phyloP scores from a whole-genome alignment of 2,888 invertebrate species.

The Melitaea athalia region DNA sequence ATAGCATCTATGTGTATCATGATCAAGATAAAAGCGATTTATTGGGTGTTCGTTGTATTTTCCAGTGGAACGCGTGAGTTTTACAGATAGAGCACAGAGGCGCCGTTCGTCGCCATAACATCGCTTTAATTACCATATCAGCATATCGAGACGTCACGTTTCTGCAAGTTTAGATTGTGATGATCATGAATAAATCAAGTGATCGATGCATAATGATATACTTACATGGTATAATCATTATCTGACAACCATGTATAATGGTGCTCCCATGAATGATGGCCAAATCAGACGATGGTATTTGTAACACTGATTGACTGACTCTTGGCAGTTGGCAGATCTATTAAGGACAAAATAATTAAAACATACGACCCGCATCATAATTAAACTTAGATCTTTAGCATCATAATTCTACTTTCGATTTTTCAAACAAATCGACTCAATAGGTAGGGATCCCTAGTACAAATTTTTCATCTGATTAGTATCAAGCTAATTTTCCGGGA shows the following conservation, averaged over 20 bases:
- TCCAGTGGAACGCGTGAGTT: slow-evolving; percentile 52
- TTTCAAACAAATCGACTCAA: too few relatives aligned
- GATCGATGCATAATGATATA: slow-evolving; percentile 44
- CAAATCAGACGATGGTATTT: slow-evolving; percentile 8
- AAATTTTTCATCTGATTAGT: too few relatives aligned
- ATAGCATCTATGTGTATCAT: background rate
- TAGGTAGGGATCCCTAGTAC: too few relatives aligned
- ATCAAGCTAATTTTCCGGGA: too few relatives aligned
- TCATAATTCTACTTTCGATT: too few relatives aligned
- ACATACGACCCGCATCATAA: background rate
- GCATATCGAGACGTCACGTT: slow-evolving; percentile 55
- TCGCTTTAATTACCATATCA: slow-evolving; percentile 47
- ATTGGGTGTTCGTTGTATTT: slow-evolving; percentile 46
- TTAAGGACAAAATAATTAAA: background rate
- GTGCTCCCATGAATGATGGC: slow-evolving; percentile 9
- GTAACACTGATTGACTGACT: background rate
- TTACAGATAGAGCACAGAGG: slow-evolving; percentile 46
- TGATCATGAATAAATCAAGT: slow-evolving; percentile 62
- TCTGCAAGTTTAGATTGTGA: slow-evolving; percentile 51
- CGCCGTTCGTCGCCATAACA: slow-evolving; percentile 38
- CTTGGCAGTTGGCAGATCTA: background rate
- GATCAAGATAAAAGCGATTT: slow-evolving; percentile 10
- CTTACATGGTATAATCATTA: slow-evolving; percentile 37
- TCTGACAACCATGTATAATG: slow-evolving; percentile 23
- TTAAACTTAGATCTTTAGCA: too few relatives aligned